phyloP scores from a whole-genome alignment of 2,888 invertebrate species.

The Tipula vernalis region DNA sequence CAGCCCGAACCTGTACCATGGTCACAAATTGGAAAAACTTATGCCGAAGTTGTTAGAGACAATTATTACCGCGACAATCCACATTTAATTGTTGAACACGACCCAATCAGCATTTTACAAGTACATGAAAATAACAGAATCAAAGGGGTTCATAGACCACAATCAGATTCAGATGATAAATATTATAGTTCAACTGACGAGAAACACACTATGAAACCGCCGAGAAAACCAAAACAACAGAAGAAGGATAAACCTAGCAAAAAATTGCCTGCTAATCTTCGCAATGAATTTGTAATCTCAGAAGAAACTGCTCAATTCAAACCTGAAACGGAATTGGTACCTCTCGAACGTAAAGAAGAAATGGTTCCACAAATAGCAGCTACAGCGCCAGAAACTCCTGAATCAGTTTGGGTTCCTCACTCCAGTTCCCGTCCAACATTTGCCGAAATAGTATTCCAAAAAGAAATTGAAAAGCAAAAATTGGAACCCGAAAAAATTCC shows the following conservation, averaged over 20 bases:
- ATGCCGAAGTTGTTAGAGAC: slow-evolving; percentile 29
- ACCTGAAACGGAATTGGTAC: background rate
- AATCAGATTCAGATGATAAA: background rate
- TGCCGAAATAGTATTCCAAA: background rate
- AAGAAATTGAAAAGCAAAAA: background rate
- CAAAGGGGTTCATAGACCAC: background rate
- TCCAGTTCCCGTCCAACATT: background rate
- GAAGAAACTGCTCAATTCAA: background rate
- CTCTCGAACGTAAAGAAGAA: background rate
- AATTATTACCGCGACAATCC: background rate
- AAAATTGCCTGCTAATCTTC: background rate
- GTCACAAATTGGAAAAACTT: slow-evolving; percentile 27
- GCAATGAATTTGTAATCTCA: background rate
- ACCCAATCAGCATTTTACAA: background rate
- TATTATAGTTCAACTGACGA: background rate
- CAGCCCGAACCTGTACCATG: slow-evolving; percentile 22
- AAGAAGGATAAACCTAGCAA: background rate
- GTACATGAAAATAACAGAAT: background rate
- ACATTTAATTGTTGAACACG: background rate
- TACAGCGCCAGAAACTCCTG: slow-evolving; percentile 13
- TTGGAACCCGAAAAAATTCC: background rate
- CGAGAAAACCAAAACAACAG: background rate
- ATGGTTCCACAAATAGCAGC: background rate
- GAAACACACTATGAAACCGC: background rate
- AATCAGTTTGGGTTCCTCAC: slow-evolving; percentile 14